Evolutionary conservation across 2,113 vertebrate species (phyloP).

Genomic region (Takifugu bimaculatus): DNA sequence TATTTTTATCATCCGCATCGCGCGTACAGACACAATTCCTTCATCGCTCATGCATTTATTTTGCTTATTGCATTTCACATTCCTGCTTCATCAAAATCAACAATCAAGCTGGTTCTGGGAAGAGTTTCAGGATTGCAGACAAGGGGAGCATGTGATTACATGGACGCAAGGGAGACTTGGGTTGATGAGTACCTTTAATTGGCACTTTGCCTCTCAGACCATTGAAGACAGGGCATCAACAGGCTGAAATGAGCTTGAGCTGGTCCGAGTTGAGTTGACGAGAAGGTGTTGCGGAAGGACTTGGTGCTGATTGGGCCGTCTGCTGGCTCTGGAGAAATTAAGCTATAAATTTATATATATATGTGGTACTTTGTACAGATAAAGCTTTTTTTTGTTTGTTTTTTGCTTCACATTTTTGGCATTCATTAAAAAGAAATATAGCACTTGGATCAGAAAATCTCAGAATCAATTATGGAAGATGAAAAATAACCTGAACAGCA

Average conservation of each 20-base stretch:
- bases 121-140: conserved; percentile 20
- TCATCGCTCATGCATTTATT: conserved; percentile 22
- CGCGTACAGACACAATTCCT: conserved; percentile 45
- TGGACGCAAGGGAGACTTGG: conserved; percentile 20
- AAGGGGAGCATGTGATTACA: conserved; percentile 13
- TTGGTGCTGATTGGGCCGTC: conserved; percentile 24
- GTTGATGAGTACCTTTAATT: not conserved
- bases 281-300: conserved; percentile 21
- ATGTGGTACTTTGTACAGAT: conserved; percentile 64
- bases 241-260: conserved; percentile 49
- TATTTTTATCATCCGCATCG: conserved; percentile 57
- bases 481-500: conserved; percentile 11
- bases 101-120: conserved; percentile 19
- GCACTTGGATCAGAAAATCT: conserved; percentile 70
- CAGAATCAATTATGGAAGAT: conserved; percentile 18
- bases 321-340: conserved; percentile 50
- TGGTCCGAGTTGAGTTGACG: conserved; percentile 41
- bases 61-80: conserved; percentile 27
- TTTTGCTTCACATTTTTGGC: conserved; percentile 11
- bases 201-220: conserved; percentile 43
- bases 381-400: conserved; percentile 4
- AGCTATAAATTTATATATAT: conserved; percentile 54
- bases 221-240: conserved; percentile 16
- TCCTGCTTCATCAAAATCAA: conserved; percentile 32
- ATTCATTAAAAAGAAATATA: conserved; percentile 54